Evolutionary conservation across 2,113 vertebrate genomes (phyloP).

Genomic region (Menidia beryllina): DNA sequence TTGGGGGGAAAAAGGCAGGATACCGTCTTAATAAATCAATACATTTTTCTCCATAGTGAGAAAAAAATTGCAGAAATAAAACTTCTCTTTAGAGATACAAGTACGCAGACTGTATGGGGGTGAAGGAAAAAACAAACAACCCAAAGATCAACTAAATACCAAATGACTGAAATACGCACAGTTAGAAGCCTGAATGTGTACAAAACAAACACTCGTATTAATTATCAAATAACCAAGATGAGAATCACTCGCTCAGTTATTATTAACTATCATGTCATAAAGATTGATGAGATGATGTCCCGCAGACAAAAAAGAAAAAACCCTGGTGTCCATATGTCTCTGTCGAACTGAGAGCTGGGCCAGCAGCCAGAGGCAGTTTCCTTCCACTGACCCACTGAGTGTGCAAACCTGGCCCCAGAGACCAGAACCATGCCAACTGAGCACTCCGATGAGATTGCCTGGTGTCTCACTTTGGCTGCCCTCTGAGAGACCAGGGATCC

Average conservation of each 20-base stretch:
- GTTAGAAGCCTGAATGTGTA: not conserved
- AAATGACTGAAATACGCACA: not conserved
- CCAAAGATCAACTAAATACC: too few relatives aligned
- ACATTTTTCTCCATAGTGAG: too few relatives aligned
- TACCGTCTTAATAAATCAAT: too few relatives aligned
- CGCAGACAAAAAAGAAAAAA: slow-evolving; percentile 59
- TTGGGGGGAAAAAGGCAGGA: too few relatives aligned
- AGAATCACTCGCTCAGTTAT: slow-evolving; percentile 16
- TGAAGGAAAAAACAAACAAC: too few relatives aligned
- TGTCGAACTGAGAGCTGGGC: slow-evolving; percentile 69
- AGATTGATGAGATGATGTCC: slow-evolving; percentile 57
- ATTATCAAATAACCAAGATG: too few relatives aligned
- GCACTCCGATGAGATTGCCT: slow-evolving; percentile 63
- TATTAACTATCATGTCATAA: slow-evolving; percentile 41
- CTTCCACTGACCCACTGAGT: slow-evolving; percentile 57
- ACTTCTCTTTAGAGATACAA: too few relatives aligned
- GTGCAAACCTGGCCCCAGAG: slow-evolving; percentile 53
- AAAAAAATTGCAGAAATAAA: too few relatives aligned
- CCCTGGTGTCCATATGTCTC: slow-evolving; percentile 63
- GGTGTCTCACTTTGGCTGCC: slow-evolving; percentile 59
- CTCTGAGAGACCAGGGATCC: slow-evolving; percentile 38
- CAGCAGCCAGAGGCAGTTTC: slow-evolving; percentile 61
- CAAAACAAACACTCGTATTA: too few relatives aligned
- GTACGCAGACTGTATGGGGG: too few relatives aligned
- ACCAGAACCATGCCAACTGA: slow-evolving; percentile 35